A percentile compares a stretch with the other conserved stretches of the same genome.
Evolutionary conservation across 2,113 vertebrate genomes (phyloP).

Genomic region (Pimephales promelas): DNA sequence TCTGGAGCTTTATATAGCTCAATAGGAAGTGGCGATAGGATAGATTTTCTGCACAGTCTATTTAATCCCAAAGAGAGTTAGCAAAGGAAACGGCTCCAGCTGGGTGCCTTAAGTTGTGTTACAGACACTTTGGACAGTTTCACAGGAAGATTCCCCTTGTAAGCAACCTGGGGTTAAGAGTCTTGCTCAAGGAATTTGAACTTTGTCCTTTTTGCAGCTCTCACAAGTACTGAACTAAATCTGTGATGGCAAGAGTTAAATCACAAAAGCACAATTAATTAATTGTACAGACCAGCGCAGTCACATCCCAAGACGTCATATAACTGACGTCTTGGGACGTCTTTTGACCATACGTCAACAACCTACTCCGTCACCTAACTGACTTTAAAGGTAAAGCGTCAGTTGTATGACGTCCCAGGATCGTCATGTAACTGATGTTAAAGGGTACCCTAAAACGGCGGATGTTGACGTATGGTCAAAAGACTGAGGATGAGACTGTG

Average conservation of each 20-base stretch:
- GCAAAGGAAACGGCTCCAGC: not conserved
- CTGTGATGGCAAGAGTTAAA: not conserved
- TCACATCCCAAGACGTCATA: no score
- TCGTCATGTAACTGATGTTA: no score
- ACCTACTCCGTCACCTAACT: no score
- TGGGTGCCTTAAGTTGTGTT: not conserved
- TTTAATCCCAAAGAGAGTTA: not conserved
- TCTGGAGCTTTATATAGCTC: not conserved
- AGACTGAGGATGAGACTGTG: no score
- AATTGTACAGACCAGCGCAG: not conserved
- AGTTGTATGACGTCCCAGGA: no score
- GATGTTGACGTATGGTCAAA: no score
- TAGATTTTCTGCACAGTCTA: not conserved
- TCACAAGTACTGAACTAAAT: not conserved
- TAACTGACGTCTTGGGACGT: no score
- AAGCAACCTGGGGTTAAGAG: no score
- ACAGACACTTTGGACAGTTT: not conserved
- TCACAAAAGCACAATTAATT: not conserved
- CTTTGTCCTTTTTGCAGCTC: not conserved
- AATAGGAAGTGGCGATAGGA: not conserved
- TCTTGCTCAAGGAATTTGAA: not conserved
- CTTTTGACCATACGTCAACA: no score
- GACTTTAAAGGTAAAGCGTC: no score
- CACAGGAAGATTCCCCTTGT: not conserved
- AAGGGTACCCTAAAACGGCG: no score